A percentile compares a stretch with the other conserved stretches of the same genome.
phyloP scores from a whole-genome alignment of 1,140 invertebrate genomes.

The Metopolophium dirhodum region DNA sequence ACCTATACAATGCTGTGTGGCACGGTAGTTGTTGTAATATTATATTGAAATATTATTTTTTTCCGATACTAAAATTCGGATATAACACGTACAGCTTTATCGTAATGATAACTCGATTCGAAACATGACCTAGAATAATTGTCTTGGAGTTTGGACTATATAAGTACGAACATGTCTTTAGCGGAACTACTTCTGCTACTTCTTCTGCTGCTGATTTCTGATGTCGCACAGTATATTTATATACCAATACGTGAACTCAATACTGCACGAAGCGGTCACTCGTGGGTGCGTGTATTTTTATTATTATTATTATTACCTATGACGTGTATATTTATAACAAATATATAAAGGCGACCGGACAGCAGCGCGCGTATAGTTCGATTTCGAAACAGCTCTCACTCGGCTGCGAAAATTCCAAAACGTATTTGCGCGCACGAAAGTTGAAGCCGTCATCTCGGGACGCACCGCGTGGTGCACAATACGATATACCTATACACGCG shows the following conservation, averaged over 20 bases:
- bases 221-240: not conserved
- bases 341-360: not conserved
- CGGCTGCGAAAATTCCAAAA: conserved; percentile 33
- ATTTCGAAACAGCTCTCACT: conserved; percentile 40
- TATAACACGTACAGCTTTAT: not conserved
- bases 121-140: not conserved
- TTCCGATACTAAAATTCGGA: not conserved
- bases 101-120: not conserved
- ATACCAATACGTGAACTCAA: not conserved
- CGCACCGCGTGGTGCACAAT: too few relatives aligned
- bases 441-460: not conserved
- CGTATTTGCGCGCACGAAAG: not conserved
- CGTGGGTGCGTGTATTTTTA: not conserved
- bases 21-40: too few relatives aligned
- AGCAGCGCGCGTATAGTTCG: not conserved
- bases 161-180: not conserved
- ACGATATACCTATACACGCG: not conserved
- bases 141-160: too few relatives aligned
- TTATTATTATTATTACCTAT: not conserved
- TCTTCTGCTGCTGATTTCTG: not conserved
- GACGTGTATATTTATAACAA: not conserved
- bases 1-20: too few relatives aligned
- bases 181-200: not conserved
- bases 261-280: not conserved
- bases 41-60: not conserved